phyloP scores from a whole-genome alignment of 2,797 vertebrate species.

The Columba guinea region DNA sequence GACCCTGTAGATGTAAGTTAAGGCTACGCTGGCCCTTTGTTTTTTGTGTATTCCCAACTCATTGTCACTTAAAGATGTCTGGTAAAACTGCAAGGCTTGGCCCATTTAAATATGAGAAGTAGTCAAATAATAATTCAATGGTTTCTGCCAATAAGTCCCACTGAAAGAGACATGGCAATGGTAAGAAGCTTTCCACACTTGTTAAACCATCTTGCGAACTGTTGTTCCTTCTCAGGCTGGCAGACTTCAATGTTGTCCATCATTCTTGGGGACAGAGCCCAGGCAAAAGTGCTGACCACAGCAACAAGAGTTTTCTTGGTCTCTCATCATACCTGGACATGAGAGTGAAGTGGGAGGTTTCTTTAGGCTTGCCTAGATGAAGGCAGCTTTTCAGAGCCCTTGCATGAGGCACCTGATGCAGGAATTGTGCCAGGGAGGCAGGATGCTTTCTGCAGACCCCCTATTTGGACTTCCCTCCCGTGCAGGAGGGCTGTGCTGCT shows the following conservation, averaged over 20 bases:
- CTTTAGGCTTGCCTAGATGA: not conserved
- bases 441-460: not conserved
- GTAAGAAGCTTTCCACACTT: not conserved
- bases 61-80: not conserved
- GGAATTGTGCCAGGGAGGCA: not conserved
- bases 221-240: not conserved
- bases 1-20: not conserved
- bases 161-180: not conserved
- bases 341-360: not conserved
- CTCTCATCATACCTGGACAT: not conserved
- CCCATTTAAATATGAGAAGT: not conserved
- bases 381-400: not conserved
- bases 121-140: not conserved
- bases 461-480: not conserved
- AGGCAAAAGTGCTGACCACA: not conserved
- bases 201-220: not conserved
- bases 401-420: rapidly evolving
- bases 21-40: not conserved
- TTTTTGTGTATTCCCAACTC: not conserved
- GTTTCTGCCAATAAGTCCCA: not conserved
- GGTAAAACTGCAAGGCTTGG: not conserved
- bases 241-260: not conserved
- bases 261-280: not conserved
- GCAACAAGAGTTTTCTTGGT: not conserved
- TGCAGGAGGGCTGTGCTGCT: not conserved